phyloP scores from a whole-genome alignment of 2,113 vertebrate species.

The Felis chaus region DNA sequence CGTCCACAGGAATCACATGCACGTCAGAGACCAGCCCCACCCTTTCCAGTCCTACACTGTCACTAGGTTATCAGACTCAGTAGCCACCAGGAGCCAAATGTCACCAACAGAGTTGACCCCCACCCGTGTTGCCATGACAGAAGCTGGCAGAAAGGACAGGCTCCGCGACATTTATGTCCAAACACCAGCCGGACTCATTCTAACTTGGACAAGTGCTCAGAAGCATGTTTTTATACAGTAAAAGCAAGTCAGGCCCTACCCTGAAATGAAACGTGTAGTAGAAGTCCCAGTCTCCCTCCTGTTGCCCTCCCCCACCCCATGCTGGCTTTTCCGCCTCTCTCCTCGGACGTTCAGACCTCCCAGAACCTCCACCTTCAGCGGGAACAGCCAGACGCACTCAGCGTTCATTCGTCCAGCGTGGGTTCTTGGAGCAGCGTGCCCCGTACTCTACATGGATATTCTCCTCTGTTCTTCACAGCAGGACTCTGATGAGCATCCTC shows the following conservation, averaged over 20 bases:
- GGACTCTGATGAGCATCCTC: background rate
- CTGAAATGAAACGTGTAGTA: background rate
- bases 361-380: background rate
- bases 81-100: background rate
- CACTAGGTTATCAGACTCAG: background rate
- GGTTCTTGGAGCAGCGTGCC: background rate
- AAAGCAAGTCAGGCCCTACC: background rate
- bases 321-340: background rate
- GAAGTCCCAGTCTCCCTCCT: background rate
- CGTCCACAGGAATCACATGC: background rate
- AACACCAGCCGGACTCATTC: background rate
- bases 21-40: background rate
- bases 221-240: background rate
- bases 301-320: background rate
- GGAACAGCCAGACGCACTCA: background rate
- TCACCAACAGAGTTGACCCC: background rate
- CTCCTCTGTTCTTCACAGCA: background rate
- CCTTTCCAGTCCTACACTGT: no score
- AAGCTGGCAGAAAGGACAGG: background rate
- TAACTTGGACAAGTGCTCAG: background rate
- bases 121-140: background rate
- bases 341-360: background rate
- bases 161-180: background rate
- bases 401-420: rapidly evolving
- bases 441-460: background rate